phyloP scores from a whole-genome alignment of 2,113 vertebrate genomes.

The Perccottus glenii region DNA sequence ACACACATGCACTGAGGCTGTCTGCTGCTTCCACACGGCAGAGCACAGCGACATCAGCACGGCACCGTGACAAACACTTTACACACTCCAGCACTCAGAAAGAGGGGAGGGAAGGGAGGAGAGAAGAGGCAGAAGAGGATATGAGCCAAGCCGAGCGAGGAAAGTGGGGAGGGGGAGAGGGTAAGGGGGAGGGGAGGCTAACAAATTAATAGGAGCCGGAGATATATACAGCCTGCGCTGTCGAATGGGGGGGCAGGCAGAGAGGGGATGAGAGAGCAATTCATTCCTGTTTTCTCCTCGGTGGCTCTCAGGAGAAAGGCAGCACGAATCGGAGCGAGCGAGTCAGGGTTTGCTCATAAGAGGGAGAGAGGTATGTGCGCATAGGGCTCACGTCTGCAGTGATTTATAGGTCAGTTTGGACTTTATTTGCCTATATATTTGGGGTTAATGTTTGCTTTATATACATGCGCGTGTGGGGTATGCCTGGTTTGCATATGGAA shows the following conservation, averaged over 20 bases:
- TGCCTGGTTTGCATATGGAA: background rate
- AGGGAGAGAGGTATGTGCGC: slow-evolving; percentile 7
- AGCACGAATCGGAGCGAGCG: slow-evolving; percentile 54
- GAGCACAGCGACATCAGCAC: slow-evolving; percentile 72
- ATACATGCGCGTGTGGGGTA: background rate
- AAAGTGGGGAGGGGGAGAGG: slow-evolving; percentile 27
- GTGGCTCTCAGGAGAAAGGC: slow-evolving; percentile 70
- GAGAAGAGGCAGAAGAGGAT: slow-evolving; percentile 59
- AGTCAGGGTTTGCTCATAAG: slow-evolving; percentile 54
- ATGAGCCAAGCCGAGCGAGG: slow-evolving; percentile 58
- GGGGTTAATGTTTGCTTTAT: background rate
- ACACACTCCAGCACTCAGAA: slow-evolving; percentile 74
- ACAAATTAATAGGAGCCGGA: slow-evolving; percentile 76
- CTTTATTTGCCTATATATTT: background rate
- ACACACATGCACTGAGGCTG: slow-evolving; percentile 33
- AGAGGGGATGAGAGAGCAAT: slow-evolving; percentile 66
- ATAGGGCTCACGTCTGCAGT: background rate
- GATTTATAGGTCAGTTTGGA: background rate
- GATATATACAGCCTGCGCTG: slow-evolving; percentile 72
- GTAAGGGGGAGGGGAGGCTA: slow-evolving; percentile 50
- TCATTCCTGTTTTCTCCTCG: slow-evolving; percentile 73
- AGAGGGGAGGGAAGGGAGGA: slow-evolving; percentile 46
- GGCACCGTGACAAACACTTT: slow-evolving; percentile 78
- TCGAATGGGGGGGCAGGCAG: slow-evolving; percentile 37
- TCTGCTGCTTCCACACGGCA: slow-evolving; percentile 62